phyloP scores from a whole-genome alignment of 2,888 invertebrate species.

The Microplitis manilae region DNA sequence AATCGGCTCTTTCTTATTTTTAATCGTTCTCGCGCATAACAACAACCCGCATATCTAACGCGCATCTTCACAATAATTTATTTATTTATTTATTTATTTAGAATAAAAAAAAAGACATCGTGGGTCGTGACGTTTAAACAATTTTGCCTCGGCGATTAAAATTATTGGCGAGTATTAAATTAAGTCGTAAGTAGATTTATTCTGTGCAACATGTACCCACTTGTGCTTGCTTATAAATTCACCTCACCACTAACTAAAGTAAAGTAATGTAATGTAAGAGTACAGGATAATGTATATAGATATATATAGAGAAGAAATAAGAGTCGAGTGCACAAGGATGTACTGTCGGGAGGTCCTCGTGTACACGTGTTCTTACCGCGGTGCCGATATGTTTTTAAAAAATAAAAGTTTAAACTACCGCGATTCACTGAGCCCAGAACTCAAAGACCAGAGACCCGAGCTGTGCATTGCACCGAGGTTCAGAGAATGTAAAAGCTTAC shows the following conservation, averaged over 20 bases:
- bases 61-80: background rate
- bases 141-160: constrained; percentile 37
- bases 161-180: constrained; percentile 67
- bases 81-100: background rate
- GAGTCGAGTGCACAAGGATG: constrained; percentile 25
- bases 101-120: background rate
- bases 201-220: constrained; percentile 10
- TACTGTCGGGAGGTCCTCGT: constrained; percentile 24
- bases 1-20: constrained; percentile 45
- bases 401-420: constrained; percentile 26
- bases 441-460: background rate
- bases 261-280: constrained; percentile 1
- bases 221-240: background rate
- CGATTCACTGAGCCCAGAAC: constrained; percentile 7
- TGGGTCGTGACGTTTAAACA: background rate
- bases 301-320: constrained; percentile 22
- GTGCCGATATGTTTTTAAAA: constrained; percentile 25
- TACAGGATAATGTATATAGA: background rate
- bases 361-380: constrained; percentile 35
- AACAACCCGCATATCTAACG: constrained; percentile 10
- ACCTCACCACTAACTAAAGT: background rate
- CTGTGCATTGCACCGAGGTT: no score
- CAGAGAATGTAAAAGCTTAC: background rate
- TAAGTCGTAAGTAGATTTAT: constrained; percentile 58
- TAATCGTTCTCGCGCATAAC: constrained; percentile 44